A percentile compares a stretch with the other conserved stretches of the same genome.
These are phyloP conservation scores for Pelosia muscerda DNA, from an alignment of 2,888 invertebrate species.

Conservation along the genomic window DNA sequence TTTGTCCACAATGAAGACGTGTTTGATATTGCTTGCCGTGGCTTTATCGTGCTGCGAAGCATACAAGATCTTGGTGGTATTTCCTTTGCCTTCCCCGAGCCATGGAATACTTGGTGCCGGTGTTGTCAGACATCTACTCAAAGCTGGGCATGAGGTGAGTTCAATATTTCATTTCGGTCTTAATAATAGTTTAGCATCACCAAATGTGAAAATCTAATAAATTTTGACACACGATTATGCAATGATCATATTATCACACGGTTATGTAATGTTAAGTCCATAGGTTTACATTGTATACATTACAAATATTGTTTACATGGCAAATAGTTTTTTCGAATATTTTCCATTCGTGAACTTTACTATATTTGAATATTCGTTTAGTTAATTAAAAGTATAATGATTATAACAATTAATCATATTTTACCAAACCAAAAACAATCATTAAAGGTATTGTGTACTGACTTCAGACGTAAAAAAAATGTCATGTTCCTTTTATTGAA, in stretches of 20 bases:
- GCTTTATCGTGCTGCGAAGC: slow-evolving; percentile 33
- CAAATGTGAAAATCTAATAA: not conserved
- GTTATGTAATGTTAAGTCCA: not conserved
- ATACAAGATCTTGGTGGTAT: slow-evolving; percentile 52
- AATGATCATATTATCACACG: not conserved
- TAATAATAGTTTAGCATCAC: not conserved
- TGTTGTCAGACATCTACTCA: slow-evolving; percentile 52
- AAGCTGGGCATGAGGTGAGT: slow-evolving; percentile 60
- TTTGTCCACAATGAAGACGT: slow-evolving; percentile 11
- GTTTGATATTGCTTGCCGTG: slow-evolving; percentile 2
- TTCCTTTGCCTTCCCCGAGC: slow-evolving; percentile 52
- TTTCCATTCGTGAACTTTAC: not conserved
- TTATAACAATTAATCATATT: not conserved
- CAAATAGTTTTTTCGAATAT: no score
- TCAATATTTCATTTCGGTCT: not conserved
- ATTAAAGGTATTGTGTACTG: not conserved
- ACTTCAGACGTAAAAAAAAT: no score
- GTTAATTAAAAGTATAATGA: not conserved
- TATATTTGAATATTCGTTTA: no score
- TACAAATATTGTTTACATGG: not conserved
- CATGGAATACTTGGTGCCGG: slow-evolving; percentile 59
- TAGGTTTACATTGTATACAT: not conserved
- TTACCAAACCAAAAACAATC: not conserved
- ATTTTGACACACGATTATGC: not conserved
- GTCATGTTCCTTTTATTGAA: no score